phyloP scores from a whole-genome alignment of 2,888 invertebrate genomes.

The Autographa gamma region DNA sequence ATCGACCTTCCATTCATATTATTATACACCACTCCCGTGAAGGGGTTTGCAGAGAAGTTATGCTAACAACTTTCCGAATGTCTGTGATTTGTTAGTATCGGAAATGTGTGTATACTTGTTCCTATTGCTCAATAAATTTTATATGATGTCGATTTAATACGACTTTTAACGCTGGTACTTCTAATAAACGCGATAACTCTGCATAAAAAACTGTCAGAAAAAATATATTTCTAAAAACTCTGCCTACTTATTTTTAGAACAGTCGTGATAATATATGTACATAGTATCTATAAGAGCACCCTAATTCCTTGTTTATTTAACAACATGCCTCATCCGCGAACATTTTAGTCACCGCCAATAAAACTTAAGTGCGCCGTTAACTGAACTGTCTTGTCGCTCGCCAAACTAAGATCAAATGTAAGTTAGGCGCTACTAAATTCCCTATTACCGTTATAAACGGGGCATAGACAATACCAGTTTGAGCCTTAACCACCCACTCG shows the following conservation, averaged over 20 bases:
- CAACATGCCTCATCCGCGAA: slow-evolving; percentile 41
- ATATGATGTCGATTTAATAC: no score
- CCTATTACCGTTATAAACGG: slow-evolving; percentile 37
- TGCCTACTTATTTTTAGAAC: not conserved
- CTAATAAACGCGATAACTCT: no score
- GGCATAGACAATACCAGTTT: slow-evolving; percentile 26
- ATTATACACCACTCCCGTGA: not conserved
- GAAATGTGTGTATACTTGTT: not conserved
- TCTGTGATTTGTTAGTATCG: not conserved
- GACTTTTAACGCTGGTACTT: no score
- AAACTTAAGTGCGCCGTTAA: slow-evolving; percentile 44
- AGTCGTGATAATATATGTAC: not conserved
- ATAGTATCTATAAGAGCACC: not conserved
- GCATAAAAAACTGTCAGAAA: not conserved
- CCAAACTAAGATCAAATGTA: slow-evolving; percentile 49
- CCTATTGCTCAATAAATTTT: not conserved
- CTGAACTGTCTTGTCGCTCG: slow-evolving; percentile 45
- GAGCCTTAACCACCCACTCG: slow-evolving; percentile 16
- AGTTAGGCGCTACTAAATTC: slow-evolving; percentile 36
- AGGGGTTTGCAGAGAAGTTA: not conserved
- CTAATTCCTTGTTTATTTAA: slow-evolving; percentile 33
- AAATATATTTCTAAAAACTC: not conserved
- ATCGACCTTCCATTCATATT: slow-evolving; percentile 4
- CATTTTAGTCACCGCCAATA: slow-evolving; percentile 45
- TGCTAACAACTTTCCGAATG: slow-evolving; percentile 2